Base-by-base conservation (phyloP, 2,888 invertebrate genomes). In the Megaustenia siamemsis region DNA sequence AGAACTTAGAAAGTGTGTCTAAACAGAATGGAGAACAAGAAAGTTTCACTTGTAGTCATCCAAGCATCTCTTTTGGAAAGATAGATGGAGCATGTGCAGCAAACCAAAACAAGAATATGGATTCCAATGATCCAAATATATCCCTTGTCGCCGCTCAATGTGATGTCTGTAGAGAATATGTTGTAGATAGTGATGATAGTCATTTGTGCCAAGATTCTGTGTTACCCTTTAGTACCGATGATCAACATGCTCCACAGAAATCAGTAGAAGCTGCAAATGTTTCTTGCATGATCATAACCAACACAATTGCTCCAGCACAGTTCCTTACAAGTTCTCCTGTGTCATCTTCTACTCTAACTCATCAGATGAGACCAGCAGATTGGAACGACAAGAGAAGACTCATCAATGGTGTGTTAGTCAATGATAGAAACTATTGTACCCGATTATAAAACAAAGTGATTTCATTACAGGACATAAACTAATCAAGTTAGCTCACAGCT, bases 331-430 rank as follows among this genome's bases (percentile, higher is more conserved):
- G 4, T n/a, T 63, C 32, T 40, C 38, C 4, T 0, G 3, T 4
- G 6, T 8, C 40, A 38, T 4, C 15, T n/a, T 12, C 28, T 10
- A 24, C 73, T 4, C 43, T 38, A 38, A 18, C 32, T 18, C 10
- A 56, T 5, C 21, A 5, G 4, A 56, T 24, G 24, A 6, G 15
- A 28, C 10, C 45, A 18, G 45, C 28, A 32, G 28, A 49, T 49
- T 28, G 49, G 15, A 35, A 21, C 73, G 49, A 49, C 21, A 73
- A 73, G 73, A 49, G 32, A 49, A 49, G 32, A 15, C 35, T 73
- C 21, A 73, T 73, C 35, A 73, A 73, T 73, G 73, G 73, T 18
- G 49, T 73, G 4, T 73, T 73, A 49, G 73, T 73, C 73, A 73
- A 73, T 73, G 73, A 73, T 24, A 49, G 32, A 18, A 49, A 49